phyloP scores from a whole-genome alignment of 2,113 vertebrate species.

The Propithecus coquereli region DNA sequence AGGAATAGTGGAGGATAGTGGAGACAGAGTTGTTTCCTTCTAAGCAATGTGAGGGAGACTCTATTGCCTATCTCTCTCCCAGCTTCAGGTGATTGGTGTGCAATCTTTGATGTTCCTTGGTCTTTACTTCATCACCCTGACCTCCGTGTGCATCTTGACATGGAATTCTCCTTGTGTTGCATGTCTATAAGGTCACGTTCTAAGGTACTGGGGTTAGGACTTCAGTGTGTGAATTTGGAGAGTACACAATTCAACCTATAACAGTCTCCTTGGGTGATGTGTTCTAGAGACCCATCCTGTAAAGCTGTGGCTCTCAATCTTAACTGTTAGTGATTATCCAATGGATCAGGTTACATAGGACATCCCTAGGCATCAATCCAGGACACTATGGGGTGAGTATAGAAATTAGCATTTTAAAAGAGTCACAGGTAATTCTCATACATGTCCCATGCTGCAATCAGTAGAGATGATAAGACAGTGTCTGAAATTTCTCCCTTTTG shows the following conservation, averaged over 20 bases:
- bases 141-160: neutral
- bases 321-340: neutral
- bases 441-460: neutral
- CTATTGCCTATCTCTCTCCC: neutral
- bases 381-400: neutral
- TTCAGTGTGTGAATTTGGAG: neutral
- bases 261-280: neutral
- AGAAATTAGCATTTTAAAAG: neutral
- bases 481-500: neutral
- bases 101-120: neutral
- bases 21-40: neutral
- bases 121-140: neutral
- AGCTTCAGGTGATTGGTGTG: neutral
- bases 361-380: neutral
- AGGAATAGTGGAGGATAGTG: too few relatives aligned
- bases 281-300: neutral
- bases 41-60: neutral
- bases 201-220: neutral
- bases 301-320: neutral
- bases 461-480: neutral
- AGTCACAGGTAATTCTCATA: neutral
- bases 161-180: neutral
- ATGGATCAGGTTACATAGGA: neutral
- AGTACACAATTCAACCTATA: neutral
- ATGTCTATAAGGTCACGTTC: neutral